These are phyloP conservation scores for Callyntrura sp. DNA, from an alignment of 2,888 invertebrate genomes.

Conservation along the genomic window DNA sequence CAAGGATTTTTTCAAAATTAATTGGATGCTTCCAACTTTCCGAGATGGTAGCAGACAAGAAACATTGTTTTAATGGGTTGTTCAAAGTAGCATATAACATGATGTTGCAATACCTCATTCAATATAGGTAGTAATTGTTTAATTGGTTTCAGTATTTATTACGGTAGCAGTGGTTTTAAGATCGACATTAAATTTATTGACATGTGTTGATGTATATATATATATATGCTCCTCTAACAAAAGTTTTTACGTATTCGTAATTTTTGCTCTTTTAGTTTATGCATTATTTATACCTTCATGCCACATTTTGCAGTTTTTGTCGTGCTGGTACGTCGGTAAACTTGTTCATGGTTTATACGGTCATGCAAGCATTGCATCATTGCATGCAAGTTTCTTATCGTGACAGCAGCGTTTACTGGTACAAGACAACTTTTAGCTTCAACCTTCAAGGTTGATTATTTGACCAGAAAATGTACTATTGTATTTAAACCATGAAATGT, in stretches of 20 bases:
- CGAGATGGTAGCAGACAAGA: too few species aligned
- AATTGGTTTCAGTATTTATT: too few species aligned
- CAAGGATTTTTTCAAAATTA: too few species aligned
- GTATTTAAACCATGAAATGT: conserved; percentile 70
- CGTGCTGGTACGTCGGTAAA: background rate
- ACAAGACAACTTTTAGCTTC: conserved; percentile 50
- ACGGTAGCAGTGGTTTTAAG: too few species aligned
- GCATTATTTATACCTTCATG: too few species aligned
- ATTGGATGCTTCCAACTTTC: too few species aligned
- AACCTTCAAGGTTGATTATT: conserved; percentile 78
- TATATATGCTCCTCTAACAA: background rate
- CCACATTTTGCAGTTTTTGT: background rate
- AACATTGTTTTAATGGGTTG: too few species aligned
- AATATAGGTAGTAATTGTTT: too few species aligned
- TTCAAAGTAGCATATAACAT: too few species aligned
- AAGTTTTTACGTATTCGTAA: background rate
- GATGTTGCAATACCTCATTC: too few species aligned
- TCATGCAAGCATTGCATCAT: background rate
- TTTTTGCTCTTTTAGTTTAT: background rate
- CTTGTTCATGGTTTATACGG: background rate
- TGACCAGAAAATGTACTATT: conserved; percentile 73
- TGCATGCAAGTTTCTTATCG: conserved; percentile 18
- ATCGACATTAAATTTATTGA: too few species aligned
- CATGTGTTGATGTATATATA: too few species aligned
- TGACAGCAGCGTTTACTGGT: conserved; percentile 33